Evolutionary conservation across 2,113 vertebrate species (phyloP).

Genomic region (Takifugu bimaculatus): DNA sequence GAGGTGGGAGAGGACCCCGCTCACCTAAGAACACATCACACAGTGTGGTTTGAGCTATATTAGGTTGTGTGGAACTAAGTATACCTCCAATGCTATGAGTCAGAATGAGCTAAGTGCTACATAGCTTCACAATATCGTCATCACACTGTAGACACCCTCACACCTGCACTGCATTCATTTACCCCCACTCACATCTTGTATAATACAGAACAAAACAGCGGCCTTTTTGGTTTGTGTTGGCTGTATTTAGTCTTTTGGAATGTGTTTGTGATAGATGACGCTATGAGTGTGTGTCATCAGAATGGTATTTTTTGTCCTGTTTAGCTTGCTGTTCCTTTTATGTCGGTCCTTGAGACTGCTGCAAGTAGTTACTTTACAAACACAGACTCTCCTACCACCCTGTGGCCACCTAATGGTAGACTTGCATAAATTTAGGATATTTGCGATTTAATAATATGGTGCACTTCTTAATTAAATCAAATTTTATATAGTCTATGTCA

Average conservation of each 20-base stretch:
- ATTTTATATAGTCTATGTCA: no score
- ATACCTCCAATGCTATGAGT: conserved; percentile 19
- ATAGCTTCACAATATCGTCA: conserved; percentile 19
- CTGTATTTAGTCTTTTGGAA: conserved; percentile 32
- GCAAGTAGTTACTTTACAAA: background rate
- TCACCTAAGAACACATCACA: background rate
- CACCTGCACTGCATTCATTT: conserved; percentile 13
- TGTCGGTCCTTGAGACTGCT: background rate
- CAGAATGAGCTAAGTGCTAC: conserved; percentile 30
- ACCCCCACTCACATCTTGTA: background rate
- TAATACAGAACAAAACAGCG: conserved; percentile 8
- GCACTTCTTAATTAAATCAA: no score
- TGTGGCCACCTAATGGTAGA: conserved; percentile 12
- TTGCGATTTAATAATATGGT: no score
- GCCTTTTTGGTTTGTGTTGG: background rate
- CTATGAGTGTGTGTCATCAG: background rate
- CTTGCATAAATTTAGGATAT: no score
- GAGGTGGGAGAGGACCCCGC: conserved; percentile 73
- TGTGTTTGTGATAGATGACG: conserved; percentile 4
- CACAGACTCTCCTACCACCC: conserved; percentile 37
- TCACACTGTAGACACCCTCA: background rate
- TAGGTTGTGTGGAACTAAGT: background rate
- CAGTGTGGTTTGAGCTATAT: conserved; percentile 18
- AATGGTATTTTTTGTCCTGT: background rate
- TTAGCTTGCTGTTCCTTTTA: background rate